Evolutionary conservation across 1,140 invertebrate species (phyloP), one percentile per base, ranked within the genome.

Genomic region (Drosophila athabasca): DNA sequence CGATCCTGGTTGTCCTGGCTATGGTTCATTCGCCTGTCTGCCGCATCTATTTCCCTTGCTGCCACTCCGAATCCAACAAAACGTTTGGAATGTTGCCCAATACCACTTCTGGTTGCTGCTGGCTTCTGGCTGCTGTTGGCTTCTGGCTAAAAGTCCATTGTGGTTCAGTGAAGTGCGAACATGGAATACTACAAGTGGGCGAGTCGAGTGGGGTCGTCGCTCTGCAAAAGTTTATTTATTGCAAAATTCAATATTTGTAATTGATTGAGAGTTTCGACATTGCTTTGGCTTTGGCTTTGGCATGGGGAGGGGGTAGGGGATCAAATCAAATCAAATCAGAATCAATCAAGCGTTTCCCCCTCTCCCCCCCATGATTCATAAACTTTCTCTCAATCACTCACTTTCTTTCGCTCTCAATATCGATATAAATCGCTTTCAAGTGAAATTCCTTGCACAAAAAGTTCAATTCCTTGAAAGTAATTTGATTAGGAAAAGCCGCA

Each of bases 101-200:
- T 35, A 49, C 59, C 31, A 35, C 9, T 35, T 11, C 31, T 35
- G 31, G 31, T 35, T 2, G 29, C 29, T 31, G 29, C 31, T 35
- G 31, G 31, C 11, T 2, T 7, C 29, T 31, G 29, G 29, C 7
- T 35, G 31, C 31, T 35, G 31, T 1, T 19, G 17, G 17, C 31
- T 35, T 35, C 31, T 35, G 31, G 31, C 13, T 6, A 2, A 35
- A 17, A 15, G n/a, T 35, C 45, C 48, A 31, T 35, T 48, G 35
- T 46, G 39, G 67, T 53, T 35, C 64, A 57, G 53, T 69, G 74
- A 83, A 82, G 79, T 79, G 77, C 64, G 55, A 74, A 78, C 59
- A 65, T 44, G 43, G 55, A 79, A 65, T 51, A 61, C 8, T 31
- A 52, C 55, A 74, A 79, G 51, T 77, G 64, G 39, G 50, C 51